A percentile compares a stretch with the other conserved stretches of the same genome.
phyloP scores from a whole-genome alignment of 2,888 invertebrate species.

The Dasypolia templi region DNA sequence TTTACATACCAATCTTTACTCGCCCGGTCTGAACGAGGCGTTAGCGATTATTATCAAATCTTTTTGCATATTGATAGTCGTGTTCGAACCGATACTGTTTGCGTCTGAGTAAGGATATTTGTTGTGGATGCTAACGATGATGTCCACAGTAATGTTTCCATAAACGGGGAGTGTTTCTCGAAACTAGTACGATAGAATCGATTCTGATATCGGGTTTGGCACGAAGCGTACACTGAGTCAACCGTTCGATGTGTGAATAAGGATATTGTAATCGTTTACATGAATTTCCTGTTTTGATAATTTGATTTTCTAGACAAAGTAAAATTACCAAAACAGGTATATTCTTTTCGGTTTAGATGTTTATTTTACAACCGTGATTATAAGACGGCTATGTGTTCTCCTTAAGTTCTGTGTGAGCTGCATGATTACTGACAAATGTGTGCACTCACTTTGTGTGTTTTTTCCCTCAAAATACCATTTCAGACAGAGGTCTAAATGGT shows the following conservation, averaged over 20 bases:
- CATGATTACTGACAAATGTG: no score
- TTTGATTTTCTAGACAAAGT: constrained; percentile 6
- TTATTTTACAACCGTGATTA: constrained; percentile 1
- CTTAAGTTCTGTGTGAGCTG: no score
- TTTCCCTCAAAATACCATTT: no score
- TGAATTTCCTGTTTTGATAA: constrained; percentile 15
- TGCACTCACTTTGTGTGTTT: no score
- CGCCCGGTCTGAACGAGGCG: constrained; percentile 33
- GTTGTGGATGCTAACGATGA: constrained; percentile 51
- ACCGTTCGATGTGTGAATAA: constrained; percentile 13
- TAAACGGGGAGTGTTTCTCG: constrained; percentile 49
- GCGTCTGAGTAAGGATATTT: constrained; percentile 44
- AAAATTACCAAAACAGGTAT: no score
- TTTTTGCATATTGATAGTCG: constrained; percentile 62
- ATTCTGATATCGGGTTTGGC: constrained; percentile 40
- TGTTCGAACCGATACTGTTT: constrained; percentile 52
- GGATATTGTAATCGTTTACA: constrained; percentile 21
- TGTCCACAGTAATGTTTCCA: constrained; percentile 52
- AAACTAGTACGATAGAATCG: constrained; percentile 39
- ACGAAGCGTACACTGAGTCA: constrained; percentile 21
- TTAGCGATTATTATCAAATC: constrained; percentile 70
- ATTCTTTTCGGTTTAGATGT: not conserved
- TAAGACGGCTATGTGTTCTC: not conserved
- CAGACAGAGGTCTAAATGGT: no score
- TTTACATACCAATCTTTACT: constrained; percentile 43